Percentiles rank a stretch among this genome's conserved stretches.
Conservation (phyloP, 2,113 vertebrate species). For the Lophochroa leadbeateri region DNA sequence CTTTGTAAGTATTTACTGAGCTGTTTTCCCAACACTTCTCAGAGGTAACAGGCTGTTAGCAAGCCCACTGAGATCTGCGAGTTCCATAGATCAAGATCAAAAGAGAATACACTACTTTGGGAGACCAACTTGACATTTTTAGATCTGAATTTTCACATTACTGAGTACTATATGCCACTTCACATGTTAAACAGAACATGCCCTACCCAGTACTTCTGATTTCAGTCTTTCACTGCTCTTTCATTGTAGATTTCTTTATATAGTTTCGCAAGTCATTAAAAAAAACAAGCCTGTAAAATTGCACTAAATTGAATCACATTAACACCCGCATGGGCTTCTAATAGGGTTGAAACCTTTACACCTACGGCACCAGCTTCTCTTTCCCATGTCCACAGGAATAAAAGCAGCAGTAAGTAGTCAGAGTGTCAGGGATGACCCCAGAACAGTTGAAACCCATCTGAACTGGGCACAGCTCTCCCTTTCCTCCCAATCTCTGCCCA, state of each 20-base stretch:
- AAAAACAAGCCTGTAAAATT: fast-evolving
- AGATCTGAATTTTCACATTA: background rate
- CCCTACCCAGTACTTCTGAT: background rate
- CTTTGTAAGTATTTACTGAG: background rate
- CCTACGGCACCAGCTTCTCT: background rate
- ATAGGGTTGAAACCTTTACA: background rate
- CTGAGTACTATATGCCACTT: background rate
- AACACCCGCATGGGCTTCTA: background rate
- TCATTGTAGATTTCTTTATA: background rate
- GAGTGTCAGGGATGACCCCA: background rate
- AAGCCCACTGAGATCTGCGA: background rate
- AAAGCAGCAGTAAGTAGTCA: background rate
- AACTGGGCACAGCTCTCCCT: background rate
- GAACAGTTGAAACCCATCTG: background rate
- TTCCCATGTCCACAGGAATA: background rate
- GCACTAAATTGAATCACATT: background rate
- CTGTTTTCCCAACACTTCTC: background rate
- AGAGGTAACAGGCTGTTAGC: background rate
- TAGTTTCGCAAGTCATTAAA: background rate
- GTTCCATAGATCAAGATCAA: background rate
- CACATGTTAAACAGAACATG: background rate
- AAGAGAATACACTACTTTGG: background rate
- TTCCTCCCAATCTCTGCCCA: background rate
- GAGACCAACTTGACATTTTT: background rate
- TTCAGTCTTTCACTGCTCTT: background rate